Base-by-base conservation (phyloP, 2,888 invertebrate species). In the Hymenopus coronatus region DNA sequence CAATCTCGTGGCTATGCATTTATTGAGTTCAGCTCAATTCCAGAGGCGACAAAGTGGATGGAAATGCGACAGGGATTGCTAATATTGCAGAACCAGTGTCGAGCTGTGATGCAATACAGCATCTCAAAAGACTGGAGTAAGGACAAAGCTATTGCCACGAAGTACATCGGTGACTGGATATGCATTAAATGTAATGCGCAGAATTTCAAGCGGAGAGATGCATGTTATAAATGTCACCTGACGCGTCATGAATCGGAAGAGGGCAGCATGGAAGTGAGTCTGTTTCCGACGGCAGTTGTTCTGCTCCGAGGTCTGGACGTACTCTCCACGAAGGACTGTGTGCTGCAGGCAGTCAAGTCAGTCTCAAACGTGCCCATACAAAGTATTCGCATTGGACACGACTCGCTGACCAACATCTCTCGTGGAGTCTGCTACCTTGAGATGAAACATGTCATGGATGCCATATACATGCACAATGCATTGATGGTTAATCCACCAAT, bases 191-290 rank as follows among this genome's bases (percentile, higher is more conserved):
- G 99, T 94, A 98, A 98, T 88, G 97, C 97, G 81, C 98, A 98
- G 93, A 99, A 99, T 94, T 99, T 99, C 93, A 98, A 98, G 93
- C 95, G 99, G 90, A 95, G 99, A 90, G 97, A 98, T 92, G 95
- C 96, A 90, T 99, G 99, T 93, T 99, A 98, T 93, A 97, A 98
- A 93, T 99, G 99, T 93, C 96, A 96, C 91, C 97, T 98, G 28
- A 97, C 97, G 87, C 95, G 98, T 89, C 96, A 96, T 91, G 98
- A 98, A 91, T 97, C 98, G 90, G 96, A 97, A 91, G 97, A 97
- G 92, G 98, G 97, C 85, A 96, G 95, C 92, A 97, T 97, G 92
- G 97, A 97, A 94, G 89, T 89, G 85, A 90, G 89, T 87, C 89
- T 86, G 27, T 85, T 87, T 81, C 88, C 83, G 28, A 89, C 89